Conservation (phyloP, 2,113 vertebrate genomes). For the Halichoeres trimaculatus region DNA sequence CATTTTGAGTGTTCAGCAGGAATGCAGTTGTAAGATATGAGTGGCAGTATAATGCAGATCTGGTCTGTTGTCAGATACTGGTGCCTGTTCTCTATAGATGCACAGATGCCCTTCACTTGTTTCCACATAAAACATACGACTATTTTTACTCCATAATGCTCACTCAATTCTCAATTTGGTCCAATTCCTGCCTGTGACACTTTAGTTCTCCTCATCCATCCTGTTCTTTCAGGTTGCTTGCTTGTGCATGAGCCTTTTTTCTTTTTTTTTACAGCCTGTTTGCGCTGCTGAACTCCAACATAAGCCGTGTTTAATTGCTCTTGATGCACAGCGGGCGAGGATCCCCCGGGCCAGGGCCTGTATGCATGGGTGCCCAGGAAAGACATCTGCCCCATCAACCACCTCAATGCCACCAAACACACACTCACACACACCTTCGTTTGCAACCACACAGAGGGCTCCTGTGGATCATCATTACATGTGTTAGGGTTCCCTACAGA, state of each 20-base stretch:
- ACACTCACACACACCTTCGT: background rate
- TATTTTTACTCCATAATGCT: conserved; percentile 26
- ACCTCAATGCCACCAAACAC: conserved; percentile 60
- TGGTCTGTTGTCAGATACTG: conserved; percentile 21
- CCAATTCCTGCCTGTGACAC: conserved; percentile 16
- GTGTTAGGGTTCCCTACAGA: conserved; percentile 51
- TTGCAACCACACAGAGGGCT: conserved; percentile 23
- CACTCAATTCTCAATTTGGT: conserved; percentile 33
- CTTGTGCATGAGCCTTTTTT: conserved; percentile 34
- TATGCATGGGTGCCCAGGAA: conserved; percentile 59
- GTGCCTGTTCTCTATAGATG: conserved; percentile 7
- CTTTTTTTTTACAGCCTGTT: conserved; percentile 52
- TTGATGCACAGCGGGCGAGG: conserved; percentile 62
- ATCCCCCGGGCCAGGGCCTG: conserved; percentile 55
- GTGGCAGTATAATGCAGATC: conserved; percentile 23
- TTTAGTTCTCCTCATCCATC: conserved; percentile 3
- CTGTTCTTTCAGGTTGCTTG: conserved; percentile 61
- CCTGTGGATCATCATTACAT: conserved; percentile 46
- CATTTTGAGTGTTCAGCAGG: conserved; percentile 30
- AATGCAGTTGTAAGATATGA: conserved; percentile 26
- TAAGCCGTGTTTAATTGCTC: conserved; percentile 70
- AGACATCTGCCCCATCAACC: conserved; percentile 65
- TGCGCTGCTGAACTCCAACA: conserved; percentile 55
- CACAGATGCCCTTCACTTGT: conserved; percentile 12
- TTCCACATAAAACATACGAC: conserved; percentile 35